Conservation (phyloP, 2,888 invertebrate genomes). For the Drosophila algonquin region DNA sequence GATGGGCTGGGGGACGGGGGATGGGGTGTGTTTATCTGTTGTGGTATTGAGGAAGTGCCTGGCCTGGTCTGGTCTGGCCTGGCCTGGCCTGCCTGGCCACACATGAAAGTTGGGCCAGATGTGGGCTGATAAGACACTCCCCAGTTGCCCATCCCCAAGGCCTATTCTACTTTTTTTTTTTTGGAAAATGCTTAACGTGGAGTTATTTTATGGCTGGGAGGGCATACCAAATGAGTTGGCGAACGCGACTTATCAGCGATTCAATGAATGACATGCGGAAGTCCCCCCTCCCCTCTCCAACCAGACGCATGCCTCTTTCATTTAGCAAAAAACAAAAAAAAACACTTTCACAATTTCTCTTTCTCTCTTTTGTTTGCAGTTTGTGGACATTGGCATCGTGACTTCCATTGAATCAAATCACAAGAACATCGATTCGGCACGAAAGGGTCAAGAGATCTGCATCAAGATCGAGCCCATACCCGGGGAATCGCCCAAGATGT, state of each 20-base stretch:
- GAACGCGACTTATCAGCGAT: constrained; percentile 45
- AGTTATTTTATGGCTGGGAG: constrained; percentile 39
- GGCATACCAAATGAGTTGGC: constrained; percentile 45
- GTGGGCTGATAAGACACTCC: constrained; percentile 46
- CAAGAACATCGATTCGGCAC: constrained; percentile 96
- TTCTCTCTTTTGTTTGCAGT: constrained; percentile 86
- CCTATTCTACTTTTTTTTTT: constrained; percentile 20
- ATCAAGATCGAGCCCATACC: constrained; percentile 98
- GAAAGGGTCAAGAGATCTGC: constrained; percentile 97
- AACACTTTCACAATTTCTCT: constrained; percentile 24
- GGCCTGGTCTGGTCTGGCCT: not conserved
- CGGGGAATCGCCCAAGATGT: constrained; percentile 99
- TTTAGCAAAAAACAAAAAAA: not conserved
- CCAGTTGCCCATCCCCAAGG: constrained; percentile 4
- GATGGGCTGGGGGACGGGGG: not conserved
- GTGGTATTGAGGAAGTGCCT: constrained; percentile 50
- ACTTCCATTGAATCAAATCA: constrained; percentile 98
- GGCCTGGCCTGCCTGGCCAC: constrained; percentile 3
- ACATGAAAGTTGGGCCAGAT: constrained; percentile 55
- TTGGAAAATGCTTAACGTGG: constrained; percentile 40
- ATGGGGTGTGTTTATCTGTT: constrained; percentile 38
- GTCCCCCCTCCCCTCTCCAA: constrained; percentile 3
- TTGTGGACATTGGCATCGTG: constrained; percentile 96
- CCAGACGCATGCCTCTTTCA: not conserved
- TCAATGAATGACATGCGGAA: constrained; percentile 54